Conservation (phyloP, 2,888 invertebrate genomes). For the Shargacucullia verbasci region DNA sequence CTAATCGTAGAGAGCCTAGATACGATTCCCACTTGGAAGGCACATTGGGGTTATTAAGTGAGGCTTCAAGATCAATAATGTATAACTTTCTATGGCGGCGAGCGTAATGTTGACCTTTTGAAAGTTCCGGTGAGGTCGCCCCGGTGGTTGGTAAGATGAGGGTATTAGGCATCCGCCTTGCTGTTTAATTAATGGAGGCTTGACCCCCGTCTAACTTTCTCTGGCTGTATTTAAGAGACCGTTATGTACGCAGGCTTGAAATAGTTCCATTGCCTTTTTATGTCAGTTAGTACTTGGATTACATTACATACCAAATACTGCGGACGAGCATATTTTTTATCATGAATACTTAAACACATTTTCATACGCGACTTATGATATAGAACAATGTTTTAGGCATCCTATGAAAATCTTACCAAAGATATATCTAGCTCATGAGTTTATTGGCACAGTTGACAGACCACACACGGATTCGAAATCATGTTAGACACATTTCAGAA, state of each 20-base stretch:
- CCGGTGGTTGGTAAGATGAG: conserved; percentile 61
- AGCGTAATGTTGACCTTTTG: conserved; percentile 61
- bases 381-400: too few species aligned
- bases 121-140: conserved; percentile 63
- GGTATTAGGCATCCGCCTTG: conserved; percentile 62
- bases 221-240: conserved; percentile 55
- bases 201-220: conserved; percentile 75
- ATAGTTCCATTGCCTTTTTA: conserved; percentile 53
- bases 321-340: background rate
- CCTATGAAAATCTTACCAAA: too few species aligned
- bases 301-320: conserved; percentile 8
- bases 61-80: conserved; percentile 58
- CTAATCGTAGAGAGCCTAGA: conserved; percentile 21
- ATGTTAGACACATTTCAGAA: too few species aligned
- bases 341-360: too few species aligned
- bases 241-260: conserved; percentile 43
- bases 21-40: conserved; percentile 29
- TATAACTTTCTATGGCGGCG: conserved; percentile 54
- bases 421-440: too few species aligned
- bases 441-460: too few species aligned
- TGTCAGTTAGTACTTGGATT: conserved; percentile 22
- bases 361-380: background rate
- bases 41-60: conserved; percentile 42
- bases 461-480: too few species aligned
- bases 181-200: conserved; percentile 78